Evolutionary conservation across 2,888 invertebrate genomes (phyloP).

Genomic region (Folsomia manolachei): DNA sequence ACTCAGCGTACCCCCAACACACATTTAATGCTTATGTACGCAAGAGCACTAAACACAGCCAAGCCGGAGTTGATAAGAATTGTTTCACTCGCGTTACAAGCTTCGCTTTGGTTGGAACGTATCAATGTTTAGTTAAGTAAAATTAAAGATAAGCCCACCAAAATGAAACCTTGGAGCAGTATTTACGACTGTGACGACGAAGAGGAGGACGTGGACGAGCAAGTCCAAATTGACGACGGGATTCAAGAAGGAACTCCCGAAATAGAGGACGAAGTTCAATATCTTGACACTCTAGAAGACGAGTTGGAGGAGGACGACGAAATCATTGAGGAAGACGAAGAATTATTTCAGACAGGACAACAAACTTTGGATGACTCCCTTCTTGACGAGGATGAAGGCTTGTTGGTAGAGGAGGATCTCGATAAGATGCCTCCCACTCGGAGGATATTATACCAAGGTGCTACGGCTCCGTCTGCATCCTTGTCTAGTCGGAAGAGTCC

Average conservation of each 20-base stretch:
- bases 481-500: neutral
- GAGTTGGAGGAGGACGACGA: conserved; percentile 7
- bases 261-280: conserved; percentile 22
- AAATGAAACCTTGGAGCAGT: conserved; percentile 16
- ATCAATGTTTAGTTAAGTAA: no score
- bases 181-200: neutral
- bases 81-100: no score
- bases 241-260: conserved; percentile 21
- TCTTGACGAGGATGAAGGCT: conserved; percentile 18
- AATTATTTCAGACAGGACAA: neutral
- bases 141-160: neutral
- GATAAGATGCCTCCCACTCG: neutral
- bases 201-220: neutral
- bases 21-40: neutral
- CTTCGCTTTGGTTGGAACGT: no score
- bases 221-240: conserved; percentile 12
- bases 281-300: conserved; percentile 12
- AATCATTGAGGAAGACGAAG: conserved; percentile 12
- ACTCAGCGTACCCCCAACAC: neutral
- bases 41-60: neutral
- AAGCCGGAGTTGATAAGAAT: no score
- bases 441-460: neutral
- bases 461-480: neutral
- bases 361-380: no score
- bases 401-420: conserved; percentile 5